phyloP scores from a whole-genome alignment of 1,140 invertebrate species.

The Orius laevigatus region DNA sequence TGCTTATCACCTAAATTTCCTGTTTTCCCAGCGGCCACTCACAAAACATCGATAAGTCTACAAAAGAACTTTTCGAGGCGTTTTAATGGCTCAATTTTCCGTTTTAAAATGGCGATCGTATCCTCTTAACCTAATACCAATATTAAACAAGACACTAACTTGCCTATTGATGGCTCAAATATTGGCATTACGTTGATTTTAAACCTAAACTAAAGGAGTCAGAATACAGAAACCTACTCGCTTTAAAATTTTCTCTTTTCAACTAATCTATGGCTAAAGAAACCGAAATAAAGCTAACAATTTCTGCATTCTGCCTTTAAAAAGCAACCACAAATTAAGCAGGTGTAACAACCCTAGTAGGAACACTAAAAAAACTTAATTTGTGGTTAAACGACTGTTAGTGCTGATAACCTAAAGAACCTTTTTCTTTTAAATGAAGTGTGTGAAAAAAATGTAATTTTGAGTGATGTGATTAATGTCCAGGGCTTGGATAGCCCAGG shows the following conservation, averaged over 20 bases:
- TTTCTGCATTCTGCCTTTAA: conserved; percentile 11
- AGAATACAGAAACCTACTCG: conserved; percentile 9
- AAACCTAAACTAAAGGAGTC: conserved; percentile 1
- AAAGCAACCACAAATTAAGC: conserved; percentile 2
- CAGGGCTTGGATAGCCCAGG: no score
- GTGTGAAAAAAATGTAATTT: not conserved
- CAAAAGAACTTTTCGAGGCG: not conserved
- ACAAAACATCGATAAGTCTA: no score
- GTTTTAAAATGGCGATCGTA: no score
- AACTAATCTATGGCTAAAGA: not conserved
- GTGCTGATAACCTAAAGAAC: not conserved
- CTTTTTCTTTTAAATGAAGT: not conserved
- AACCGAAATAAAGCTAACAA: not conserved
- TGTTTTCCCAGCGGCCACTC: no score
- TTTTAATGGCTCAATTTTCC: no score
- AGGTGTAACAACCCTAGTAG: not conserved
- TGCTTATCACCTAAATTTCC: conserved; percentile 1
- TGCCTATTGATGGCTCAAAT: not conserved
- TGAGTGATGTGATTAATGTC: not conserved
- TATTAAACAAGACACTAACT: not conserved
- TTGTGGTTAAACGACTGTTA: not conserved
- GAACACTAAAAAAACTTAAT: not conserved
- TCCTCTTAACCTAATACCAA: conserved; percentile 9
- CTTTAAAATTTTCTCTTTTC: not conserved
- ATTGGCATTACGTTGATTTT: conserved; percentile 12